phyloP scores from a whole-genome alignment of 37 sponge, comb jelly and placozoan species.

The Mnemiopsis leidyi region DNA sequence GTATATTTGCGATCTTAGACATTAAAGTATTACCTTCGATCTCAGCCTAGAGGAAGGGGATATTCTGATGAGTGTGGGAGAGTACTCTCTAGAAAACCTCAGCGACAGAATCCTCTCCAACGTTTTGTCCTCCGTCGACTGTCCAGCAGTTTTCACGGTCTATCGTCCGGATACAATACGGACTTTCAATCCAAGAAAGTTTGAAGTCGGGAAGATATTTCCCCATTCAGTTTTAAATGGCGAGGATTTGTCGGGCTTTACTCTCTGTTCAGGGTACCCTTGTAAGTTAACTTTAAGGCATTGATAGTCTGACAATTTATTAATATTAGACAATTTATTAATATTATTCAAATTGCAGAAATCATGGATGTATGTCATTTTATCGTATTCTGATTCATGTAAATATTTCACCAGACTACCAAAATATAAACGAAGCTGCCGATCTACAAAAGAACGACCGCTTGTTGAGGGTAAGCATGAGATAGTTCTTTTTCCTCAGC shows the following conservation, averaged over 20 bases:
- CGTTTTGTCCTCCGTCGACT: background rate
- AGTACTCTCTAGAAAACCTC: background rate
- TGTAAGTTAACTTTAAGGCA: too few species aligned
- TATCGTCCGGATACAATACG: conserved; percentile 19
- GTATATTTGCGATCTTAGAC: too few species aligned
- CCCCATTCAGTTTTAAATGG: background rate
- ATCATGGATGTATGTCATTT: too few species aligned
- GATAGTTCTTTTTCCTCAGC: too few species aligned
- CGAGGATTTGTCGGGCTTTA: conserved; percentile 22
- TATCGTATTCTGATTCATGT: too few species aligned
- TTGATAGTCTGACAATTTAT: too few species aligned
- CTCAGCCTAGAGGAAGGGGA: conserved; percentile 40
- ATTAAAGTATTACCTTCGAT: too few species aligned
- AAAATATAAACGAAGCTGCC: background rate
- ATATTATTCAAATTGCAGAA: too few species aligned
- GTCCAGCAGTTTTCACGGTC: background rate
- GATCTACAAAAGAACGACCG: background rate
- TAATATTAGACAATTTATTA: too few species aligned
- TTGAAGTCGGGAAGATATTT: background rate
- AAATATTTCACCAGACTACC: background rate
- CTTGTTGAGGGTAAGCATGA: background rate
- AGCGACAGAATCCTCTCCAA: background rate
- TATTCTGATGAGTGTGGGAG: background rate
- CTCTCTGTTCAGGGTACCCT: conserved; percentile 2
- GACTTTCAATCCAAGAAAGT: conserved; percentile 31